Evolutionary conservation across 2,797 vertebrate species (phyloP).

Genomic region (Channallabes apus): DNA sequence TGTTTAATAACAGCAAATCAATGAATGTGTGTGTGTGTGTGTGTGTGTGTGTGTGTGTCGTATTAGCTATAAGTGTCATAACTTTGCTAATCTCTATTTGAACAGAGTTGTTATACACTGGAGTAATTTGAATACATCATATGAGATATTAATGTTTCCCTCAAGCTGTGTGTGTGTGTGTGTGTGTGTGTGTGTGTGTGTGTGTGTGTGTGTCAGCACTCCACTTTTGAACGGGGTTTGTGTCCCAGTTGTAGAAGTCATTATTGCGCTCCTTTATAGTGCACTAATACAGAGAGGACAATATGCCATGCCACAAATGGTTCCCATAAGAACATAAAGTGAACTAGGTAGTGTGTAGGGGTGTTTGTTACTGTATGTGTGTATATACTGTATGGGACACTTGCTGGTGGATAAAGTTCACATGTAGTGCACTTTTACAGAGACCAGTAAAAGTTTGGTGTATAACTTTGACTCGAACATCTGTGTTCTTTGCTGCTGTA

Average conservation of each 20-base stretch:
- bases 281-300: not conserved
- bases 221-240: not conserved
- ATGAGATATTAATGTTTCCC: slow-evolving; percentile 4
- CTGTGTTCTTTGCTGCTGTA: not conserved
- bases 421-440: not conserved
- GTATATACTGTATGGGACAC: not conserved
- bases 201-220: not conserved
- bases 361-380: not conserved
- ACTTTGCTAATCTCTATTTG: not conserved
- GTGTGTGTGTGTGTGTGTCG: slow-evolving; percentile 12
- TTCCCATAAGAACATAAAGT: not conserved
- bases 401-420: not conserved
- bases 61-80: not conserved
- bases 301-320: not conserved
- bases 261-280: not conserved
- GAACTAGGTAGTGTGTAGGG: not conserved
- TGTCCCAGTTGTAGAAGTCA: not conserved
- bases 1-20: not conserved
- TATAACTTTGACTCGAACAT: no score
- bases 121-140: not conserved
- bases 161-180: slow-evolving; percentile 3
- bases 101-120: not conserved
- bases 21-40: not conserved
- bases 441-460: not conserved
- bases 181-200: slow-evolving; percentile 3